A percentile compares a stretch with the other conserved stretches of the same genome.
These are phyloP conservation scores for Danaus melanippus DNA, from an alignment of 1,140 invertebrate species.

Conservation along the genomic window DNA sequence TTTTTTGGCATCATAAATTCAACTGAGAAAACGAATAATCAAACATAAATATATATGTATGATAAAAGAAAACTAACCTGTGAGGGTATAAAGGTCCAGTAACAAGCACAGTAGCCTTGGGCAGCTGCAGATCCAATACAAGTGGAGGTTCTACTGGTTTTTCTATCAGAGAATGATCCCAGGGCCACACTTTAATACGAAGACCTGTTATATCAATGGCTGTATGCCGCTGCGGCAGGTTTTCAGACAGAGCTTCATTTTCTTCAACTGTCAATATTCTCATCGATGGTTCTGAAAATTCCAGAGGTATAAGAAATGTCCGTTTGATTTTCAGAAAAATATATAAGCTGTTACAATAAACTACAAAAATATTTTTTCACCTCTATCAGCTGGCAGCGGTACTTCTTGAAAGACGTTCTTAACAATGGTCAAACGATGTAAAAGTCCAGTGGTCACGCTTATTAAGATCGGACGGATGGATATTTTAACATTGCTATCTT, in stretches of 20 bases:
- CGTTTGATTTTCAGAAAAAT: not conserved
- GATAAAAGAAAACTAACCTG: slow-evolving; percentile 28
- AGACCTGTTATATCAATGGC: slow-evolving; percentile 26
- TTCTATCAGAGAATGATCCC: slow-evolving; percentile 28
- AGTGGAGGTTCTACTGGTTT: slow-evolving; percentile 14
- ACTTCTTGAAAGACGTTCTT: slow-evolving; percentile 22
- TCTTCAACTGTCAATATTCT: slow-evolving; percentile 50
- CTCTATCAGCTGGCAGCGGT: slow-evolving; percentile 13
- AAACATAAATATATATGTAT: too few species aligned
- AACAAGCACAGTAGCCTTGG: slow-evolving; percentile 20
- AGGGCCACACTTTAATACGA: slow-evolving; percentile 30
- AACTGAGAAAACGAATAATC: too few species aligned
- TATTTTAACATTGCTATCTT: slow-evolving; percentile 32
- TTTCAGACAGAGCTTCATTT: slow-evolving; percentile 40
- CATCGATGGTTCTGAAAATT: slow-evolving; percentile 28
- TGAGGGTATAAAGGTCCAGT: slow-evolving; percentile 45
- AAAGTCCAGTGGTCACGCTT: slow-evolving; percentile 16
- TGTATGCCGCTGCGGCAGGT: slow-evolving; percentile 37
- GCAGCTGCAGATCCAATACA: slow-evolving; percentile 29
- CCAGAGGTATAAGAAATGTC: not conserved
- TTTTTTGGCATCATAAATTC: too few species aligned
- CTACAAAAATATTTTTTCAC: slow-evolving; percentile 15
- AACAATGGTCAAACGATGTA: slow-evolving; percentile 23
- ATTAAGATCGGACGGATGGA: slow-evolving; percentile 26
- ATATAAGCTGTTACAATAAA: not conserved